Percentiles rank a stretch among this genome's conserved stretches.
Evolutionary conservation across 1,140 invertebrate genomes (phyloP).

Genomic region (Dendrolimus punctatus): DNA sequence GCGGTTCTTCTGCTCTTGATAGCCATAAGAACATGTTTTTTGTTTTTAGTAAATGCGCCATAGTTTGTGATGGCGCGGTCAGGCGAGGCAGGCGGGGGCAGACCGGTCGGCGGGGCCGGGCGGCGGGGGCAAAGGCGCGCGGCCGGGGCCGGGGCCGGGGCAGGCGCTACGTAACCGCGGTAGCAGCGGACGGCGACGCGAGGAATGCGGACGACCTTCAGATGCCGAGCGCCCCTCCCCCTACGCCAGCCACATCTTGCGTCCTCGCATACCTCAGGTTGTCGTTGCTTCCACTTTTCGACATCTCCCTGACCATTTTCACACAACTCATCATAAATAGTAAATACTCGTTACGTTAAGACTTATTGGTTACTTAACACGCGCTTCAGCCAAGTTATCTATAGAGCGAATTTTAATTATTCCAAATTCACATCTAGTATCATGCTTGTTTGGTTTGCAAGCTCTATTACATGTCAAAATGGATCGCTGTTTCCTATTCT

Average conservation of each 20-base stretch:
- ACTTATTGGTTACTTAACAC: too few species aligned
- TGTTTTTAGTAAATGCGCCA: constrained; percentile 66
- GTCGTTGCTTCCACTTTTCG: constrained; percentile 64
- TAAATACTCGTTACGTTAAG: too few species aligned
- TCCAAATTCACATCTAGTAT: too few species aligned
- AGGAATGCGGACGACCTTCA: constrained; percentile 70
- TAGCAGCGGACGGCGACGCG: constrained; percentile 67
- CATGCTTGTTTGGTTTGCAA: too few species aligned
- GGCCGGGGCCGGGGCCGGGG: constrained; percentile 10
- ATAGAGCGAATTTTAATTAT: too few species aligned
- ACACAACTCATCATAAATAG: constrained; percentile 19
- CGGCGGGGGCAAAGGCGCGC: constrained; percentile 7
- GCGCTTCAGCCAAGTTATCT: too few species aligned
- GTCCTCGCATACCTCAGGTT: constrained; percentile 63
- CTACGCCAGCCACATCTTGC: constrained; percentile 61
- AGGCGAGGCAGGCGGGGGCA: constrained; percentile 34
- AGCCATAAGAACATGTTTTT: constrained; percentile 67
- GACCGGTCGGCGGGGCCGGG: constrained; percentile 18
- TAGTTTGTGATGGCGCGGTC: constrained; percentile 64
- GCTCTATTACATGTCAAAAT: too few species aligned
- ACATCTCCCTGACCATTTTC: constrained; percentile 61
- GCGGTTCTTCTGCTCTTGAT: constrained; percentile 61
- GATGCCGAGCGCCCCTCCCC: constrained; percentile 66
- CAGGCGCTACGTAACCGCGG: constrained; percentile 69
- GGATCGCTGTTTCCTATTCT: too few species aligned